phyloP scores from a whole-genome alignment of 2,113 vertebrate species.

The Gobiocypris rarus region DNA sequence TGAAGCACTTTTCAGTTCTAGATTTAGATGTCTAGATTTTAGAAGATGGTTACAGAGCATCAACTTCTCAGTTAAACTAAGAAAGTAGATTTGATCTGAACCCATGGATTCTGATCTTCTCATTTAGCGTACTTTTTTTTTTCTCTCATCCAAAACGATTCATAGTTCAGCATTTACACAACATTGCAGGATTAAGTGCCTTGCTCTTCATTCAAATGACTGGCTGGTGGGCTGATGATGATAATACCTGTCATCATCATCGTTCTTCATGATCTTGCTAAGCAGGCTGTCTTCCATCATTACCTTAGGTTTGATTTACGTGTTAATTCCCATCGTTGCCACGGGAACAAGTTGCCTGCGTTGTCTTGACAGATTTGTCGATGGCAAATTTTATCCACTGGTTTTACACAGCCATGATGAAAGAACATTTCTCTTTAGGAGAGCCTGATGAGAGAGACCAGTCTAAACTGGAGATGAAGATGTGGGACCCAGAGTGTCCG shows the following conservation, averaged over 20 bases:
- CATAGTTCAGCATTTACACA: not conserved
- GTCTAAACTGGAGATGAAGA: conserved; percentile 93
- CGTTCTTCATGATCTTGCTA: conserved; percentile 32
- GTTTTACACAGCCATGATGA: not conserved
- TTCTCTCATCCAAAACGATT: not conserved
- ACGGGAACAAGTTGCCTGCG: conserved; percentile 17
- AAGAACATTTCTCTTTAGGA: conserved; percentile 68
- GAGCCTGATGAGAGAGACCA: conserved; percentile 94
- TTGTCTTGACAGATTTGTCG: not conserved
- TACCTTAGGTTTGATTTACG: conserved; percentile 24
- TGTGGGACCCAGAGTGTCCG: conserved; percentile 96
- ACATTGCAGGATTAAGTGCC: not conserved
- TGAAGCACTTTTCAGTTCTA: not conserved
- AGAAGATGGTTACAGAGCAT: not conserved
- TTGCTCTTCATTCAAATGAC: conserved; percentile 14
- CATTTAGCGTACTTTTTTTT: not conserved
- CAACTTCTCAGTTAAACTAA: not conserved
- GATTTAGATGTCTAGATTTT: not conserved
- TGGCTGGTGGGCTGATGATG: conserved; percentile 24
- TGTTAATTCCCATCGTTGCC: conserved; percentile 19
- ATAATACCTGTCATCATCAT: conserved; percentile 22
- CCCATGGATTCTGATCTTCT: not conserved
- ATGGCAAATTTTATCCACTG: not conserved
- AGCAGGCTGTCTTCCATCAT: conserved; percentile 26
- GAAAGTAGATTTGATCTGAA: not conserved